These are phyloP conservation scores for Amblyraja radiata DNA, from an alignment of 2,797 vertebrate genomes.

Conservation along the genomic window DNA sequence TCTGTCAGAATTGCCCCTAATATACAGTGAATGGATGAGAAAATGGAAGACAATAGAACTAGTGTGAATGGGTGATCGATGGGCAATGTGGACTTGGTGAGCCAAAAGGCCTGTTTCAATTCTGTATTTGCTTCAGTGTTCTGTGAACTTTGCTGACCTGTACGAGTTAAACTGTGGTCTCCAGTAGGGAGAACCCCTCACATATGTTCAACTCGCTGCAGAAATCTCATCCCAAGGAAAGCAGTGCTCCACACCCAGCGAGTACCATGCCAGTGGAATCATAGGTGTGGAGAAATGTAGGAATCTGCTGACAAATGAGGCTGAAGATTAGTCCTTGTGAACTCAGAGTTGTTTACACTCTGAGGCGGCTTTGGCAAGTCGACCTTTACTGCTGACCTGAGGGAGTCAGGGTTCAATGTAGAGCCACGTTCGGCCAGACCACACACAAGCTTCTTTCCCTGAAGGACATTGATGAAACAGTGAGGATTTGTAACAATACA, in stretches of 20 bases:
- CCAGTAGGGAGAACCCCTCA: not conserved
- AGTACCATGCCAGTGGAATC: not conserved
- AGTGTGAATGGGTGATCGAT: too few relatives aligned
- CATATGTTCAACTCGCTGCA: not conserved
- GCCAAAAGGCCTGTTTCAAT: too few relatives aligned
- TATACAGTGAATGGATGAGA: too few relatives aligned
- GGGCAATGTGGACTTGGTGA: too few relatives aligned
- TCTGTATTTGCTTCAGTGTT: not conserved
- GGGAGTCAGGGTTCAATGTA: not conserved
- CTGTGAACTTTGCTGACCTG: not conserved
- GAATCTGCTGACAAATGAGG: not conserved
- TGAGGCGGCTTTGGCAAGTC: not conserved
- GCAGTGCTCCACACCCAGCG: not conserved
- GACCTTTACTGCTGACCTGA: not conserved
- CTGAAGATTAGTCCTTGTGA: not conserved
- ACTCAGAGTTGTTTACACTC: not conserved
- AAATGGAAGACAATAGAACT: too few relatives aligned
- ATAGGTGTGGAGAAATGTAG: not conserved
- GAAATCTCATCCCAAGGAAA: conserved; percentile 7
- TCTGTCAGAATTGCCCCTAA: too few relatives aligned
- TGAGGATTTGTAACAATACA: not conserved
- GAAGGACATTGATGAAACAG: not conserved
- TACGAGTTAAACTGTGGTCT: not conserved
- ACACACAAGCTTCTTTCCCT: not conserved
- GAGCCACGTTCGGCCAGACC: not conserved